Base-by-base conservation (phyloP, 2,113 vertebrate species). In the Nibea coibor region DNA sequence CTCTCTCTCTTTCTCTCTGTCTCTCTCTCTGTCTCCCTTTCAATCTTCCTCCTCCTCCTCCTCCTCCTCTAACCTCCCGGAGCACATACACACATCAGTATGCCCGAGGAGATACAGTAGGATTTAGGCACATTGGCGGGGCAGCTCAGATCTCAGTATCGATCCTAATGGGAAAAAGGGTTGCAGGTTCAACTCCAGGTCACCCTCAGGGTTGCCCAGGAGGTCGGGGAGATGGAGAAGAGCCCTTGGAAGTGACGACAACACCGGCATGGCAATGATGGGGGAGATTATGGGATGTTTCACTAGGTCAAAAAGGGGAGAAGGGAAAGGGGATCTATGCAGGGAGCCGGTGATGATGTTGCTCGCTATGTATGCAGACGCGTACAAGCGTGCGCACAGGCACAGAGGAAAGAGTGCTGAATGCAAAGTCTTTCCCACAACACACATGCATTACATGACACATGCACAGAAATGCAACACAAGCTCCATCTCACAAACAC, bases 131-230 rank as follows among this genome's bases (percentile, higher is more conserved):
- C 84, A 87, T 70, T 53, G 86, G 76, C 86, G 45, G 82, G 51
- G 87, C 77, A 1, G 78, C 91, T 93, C 87, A 93, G 91, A 93
- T 94, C 93, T 93, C 81, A 64, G 58, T 89, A 92, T 92, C 89
- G 91, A 94, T 94, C 89, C 85, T 70, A 78, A 85, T 87, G 92
- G 88, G 85, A 82, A 86, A 43, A 43, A 81, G 86, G 92, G 93
- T 93, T 91, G 88, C 31, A 11, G 88, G 93, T 94, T 94, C 92
- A 94, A 88, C 86, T 91, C 85, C 78, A 82, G 93, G 93, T 92
- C 89, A 91, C 67, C 92, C 90, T 88, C 42, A 17, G 90, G 90
- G 89, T 91, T 90, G 90, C 89, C 80, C 83, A 64, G 48, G 75
- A 91, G 93, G 92, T 89, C 72, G 71, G 77, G 62, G 65, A 72